Percentiles rank a stretch among this genome's conserved stretches.
Evolutionary conservation across 2,888 invertebrate genomes (phyloP).

Genomic region (Seira musarum): DNA sequence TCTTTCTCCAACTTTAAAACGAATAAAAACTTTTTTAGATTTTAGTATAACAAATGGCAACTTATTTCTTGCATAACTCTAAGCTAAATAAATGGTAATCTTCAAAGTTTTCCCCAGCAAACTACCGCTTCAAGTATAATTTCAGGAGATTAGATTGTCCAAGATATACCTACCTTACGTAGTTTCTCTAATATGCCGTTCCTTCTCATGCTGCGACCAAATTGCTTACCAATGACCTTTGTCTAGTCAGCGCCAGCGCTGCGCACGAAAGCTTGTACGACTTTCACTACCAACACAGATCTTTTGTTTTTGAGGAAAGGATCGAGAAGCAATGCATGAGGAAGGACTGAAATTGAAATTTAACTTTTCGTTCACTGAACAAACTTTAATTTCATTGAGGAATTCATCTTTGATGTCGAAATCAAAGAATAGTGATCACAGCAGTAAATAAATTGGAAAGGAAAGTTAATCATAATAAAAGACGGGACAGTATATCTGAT

Average conservation of each 20-base stretch:
- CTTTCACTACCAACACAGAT: not conserved
- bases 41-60: slow-evolving; percentile 37
- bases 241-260: too few species aligned
- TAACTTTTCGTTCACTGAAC: too few species aligned
- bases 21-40: not conserved
- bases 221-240: slow-evolving; percentile 47
- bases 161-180: slow-evolving; percentile 3
- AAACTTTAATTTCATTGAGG: too few species aligned
- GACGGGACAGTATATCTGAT: too few species aligned
- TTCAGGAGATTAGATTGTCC: slow-evolving; percentile 19
- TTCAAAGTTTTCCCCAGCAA: slow-evolving; percentile 40
- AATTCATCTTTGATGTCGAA: too few species aligned
- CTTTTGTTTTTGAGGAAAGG: too few species aligned
- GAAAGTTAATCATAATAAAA: too few species aligned
- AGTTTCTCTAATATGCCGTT: slow-evolving; percentile 20
- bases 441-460: too few species aligned
- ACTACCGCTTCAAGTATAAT: slow-evolving; percentile 28
- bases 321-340: too few species aligned
- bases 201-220: slow-evolving; percentile 45
- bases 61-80: slow-evolving; percentile 39
- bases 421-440: too few species aligned
- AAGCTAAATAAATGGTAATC: slow-evolving; percentile 42
- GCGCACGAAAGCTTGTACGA: too few species aligned
- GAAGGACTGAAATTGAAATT: too few species aligned
- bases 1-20: not conserved